Base-by-base conservation (phyloP, 2,888 invertebrate genomes). In the Agonopterix subpropinquella region DNA sequence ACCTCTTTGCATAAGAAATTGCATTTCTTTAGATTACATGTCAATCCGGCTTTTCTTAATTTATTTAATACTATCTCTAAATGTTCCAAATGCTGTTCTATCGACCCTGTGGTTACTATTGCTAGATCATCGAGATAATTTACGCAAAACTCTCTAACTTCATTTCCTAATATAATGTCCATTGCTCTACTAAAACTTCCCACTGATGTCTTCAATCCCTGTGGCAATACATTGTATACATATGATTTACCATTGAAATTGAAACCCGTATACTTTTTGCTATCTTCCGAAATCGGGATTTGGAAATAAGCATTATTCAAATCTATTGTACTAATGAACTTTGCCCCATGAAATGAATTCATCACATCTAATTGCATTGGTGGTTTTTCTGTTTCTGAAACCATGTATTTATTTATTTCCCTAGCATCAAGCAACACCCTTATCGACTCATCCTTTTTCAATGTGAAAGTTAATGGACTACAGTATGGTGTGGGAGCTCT, bases 351-450 rank as follows among this genome's bases (percentile, higher is more conserved):
- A 53, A 60, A 57, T 44, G 48, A 47, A 41, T 65, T 57, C 37
- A 64, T 43, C 3, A 62, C 48, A 37, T 64, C 62, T 11, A 46
- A 46, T 9, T 58, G 57, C 4, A 54, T 10, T 0, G 62, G 60
- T 2, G 58, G 59, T n/a, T 55, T 47, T 44, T 69, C 68, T 4
- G 61, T 49, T 46, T 73, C 69, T 0, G 58, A 47, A 11, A 62
- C 55, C 47, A 49, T 49, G 1, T 9, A 8, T 28, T 36, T 45
- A 43, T 49, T 49, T 10, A 49, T 10, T n/a, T 45, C 45, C 1
- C 45, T n/a, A 3, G 45, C 49, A 11, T 49, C 45, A 11, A 49
- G 41, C 3, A 49, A n/a, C 3, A 49, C n/a, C 3, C 45, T 5
- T 11, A 49, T 4, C 2, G 43, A 37, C 2, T 37, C 49, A 36